Percentiles rank a stretch among this genome's conserved stretches.
Evolutionary conservation across 2,113 vertebrate species (phyloP).

Genomic region (Pongo pygmaeus): DNA sequence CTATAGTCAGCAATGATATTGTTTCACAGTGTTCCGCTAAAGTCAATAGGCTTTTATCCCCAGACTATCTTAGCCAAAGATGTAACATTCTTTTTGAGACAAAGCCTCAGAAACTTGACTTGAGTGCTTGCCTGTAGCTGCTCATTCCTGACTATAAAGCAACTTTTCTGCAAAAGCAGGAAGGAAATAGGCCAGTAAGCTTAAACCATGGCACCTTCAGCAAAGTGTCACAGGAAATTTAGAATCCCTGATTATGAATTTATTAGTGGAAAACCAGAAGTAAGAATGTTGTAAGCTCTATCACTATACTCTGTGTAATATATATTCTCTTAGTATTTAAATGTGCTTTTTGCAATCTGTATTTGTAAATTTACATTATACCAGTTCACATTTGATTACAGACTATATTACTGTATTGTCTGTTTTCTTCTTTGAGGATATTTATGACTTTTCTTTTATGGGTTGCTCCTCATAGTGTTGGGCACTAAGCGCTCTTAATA

Average conservation of each 20-base stretch:
- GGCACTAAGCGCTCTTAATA: not conserved
- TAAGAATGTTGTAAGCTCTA: not conserved
- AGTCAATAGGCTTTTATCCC: conserved; percentile 46
- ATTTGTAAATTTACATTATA: not conserved
- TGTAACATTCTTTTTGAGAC: not conserved
- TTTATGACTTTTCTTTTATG: not conserved
- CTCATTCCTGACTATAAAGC: not conserved
- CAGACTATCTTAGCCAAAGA: conserved; percentile 40
- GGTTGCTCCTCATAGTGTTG: not conserved
- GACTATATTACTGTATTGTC: not conserved
- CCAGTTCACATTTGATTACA: not conserved
- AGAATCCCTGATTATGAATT: not conserved
- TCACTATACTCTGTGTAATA: not conserved
- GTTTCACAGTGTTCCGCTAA: not conserved
- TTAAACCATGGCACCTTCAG: not conserved
- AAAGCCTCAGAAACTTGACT: not conserved
- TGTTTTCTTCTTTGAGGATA: not conserved
- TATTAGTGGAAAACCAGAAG: not conserved
- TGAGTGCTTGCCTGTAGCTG: not conserved
- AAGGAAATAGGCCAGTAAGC: not conserved
- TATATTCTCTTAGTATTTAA: not conserved
- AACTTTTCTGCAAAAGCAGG: not conserved
- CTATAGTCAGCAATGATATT: not conserved
- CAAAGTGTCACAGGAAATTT: not conserved
- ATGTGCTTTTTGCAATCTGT: not conserved